Conservation (phyloP, 2,888 invertebrate species). For the Agonopterix alstromeriana region DNA sequence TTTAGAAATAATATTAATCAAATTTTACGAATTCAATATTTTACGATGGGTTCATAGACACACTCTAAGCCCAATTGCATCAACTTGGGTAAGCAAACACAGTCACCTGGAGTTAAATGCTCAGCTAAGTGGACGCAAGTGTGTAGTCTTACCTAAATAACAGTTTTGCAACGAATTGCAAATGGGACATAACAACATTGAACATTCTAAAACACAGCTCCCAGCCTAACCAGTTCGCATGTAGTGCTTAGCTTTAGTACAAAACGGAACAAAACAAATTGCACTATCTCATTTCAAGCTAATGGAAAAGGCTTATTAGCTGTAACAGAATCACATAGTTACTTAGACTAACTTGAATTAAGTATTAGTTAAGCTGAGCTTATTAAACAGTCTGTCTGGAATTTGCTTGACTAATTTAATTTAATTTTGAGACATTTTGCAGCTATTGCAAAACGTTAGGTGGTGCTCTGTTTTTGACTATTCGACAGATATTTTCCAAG, state of each 20-base stretch:
- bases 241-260: conserved; percentile 10
- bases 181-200: neutral
- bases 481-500: too few relatives aligned
- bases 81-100: too few relatives aligned
- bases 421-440: neutral
- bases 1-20: too few relatives aligned
- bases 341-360: neutral
- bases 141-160: neutral
- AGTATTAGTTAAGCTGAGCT: too few relatives aligned
- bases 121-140: neutral
- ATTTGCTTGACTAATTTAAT: neutral
- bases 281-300: conserved; percentile 18
- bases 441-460: too few relatives aligned
- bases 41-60: too few relatives aligned
- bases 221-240: conserved; percentile 11
- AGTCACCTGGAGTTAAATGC: too few relatives aligned
- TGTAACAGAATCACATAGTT: neutral
- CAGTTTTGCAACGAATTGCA: neutral
- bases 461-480: too few relatives aligned
- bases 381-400: too few relatives aligned
- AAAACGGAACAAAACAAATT: conserved; percentile 15
- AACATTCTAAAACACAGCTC: conserved; percentile 5
- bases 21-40: too few relatives aligned
- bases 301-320: conserved; percentile 8
- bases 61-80: too few relatives aligned